Percentiles rank a stretch among this genome's conserved stretches.
Conservation (phyloP, 1,140 invertebrate species). For the Amyelois transitella region DNA sequence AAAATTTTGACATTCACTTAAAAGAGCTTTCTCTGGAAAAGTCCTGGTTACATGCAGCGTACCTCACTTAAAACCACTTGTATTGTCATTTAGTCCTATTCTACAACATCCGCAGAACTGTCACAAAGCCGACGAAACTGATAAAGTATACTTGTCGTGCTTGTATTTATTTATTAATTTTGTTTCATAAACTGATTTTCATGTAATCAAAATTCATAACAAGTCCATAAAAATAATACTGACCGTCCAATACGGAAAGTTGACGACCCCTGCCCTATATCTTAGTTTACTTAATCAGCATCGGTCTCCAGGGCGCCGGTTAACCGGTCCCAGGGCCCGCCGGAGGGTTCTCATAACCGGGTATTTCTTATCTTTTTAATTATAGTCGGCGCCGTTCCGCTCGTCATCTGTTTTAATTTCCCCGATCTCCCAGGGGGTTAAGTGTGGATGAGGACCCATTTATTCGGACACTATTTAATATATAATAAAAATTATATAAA, state of each 20-base stretch:
- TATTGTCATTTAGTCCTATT: too few species aligned
- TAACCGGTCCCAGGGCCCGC: conserved; percentile 44
- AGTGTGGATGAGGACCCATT: conserved; percentile 20
- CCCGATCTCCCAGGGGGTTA: conserved; percentile 41
- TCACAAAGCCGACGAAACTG: too few species aligned
- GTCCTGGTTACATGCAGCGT: too few species aligned
- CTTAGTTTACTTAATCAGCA: conserved; percentile 71
- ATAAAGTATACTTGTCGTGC: too few species aligned
- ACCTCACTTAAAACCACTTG: too few species aligned
- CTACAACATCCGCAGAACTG: too few species aligned
- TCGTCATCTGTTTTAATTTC: conserved; percentile 69
- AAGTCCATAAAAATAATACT: too few species aligned
- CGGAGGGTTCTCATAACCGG: conserved; percentile 56
- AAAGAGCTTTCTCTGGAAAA: too few species aligned
- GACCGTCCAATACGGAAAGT: conserved; percentile 46
- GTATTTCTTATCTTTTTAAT: conserved; percentile 73
- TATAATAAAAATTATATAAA: too few species aligned
- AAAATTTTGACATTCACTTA: too few species aligned
- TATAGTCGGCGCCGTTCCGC: conserved; percentile 52
- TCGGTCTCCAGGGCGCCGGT: conserved; percentile 55
- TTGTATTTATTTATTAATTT: too few species aligned
- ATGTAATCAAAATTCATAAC: neutral
- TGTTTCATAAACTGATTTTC: neutral
- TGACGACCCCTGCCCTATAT: conserved; percentile 23
- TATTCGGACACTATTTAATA: neutral